Base-by-base conservation (phyloP, 2,797 vertebrate species). In the Sebastes diploproa region DNA sequence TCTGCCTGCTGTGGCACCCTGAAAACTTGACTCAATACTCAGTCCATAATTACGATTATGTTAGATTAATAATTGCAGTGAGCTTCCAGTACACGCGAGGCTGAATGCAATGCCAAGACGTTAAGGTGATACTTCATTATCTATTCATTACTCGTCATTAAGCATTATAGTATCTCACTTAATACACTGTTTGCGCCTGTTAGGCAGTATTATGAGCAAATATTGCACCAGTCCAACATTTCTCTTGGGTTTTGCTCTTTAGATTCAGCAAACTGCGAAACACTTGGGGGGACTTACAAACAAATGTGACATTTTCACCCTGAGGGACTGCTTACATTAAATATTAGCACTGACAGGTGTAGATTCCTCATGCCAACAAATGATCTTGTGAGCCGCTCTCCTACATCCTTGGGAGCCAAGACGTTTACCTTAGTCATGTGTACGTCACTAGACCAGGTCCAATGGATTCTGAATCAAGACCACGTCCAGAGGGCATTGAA, bases 31-130 rank as follows among this genome's bases (percentile, higher is more conserved):
- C 86, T 94, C 88, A 92, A 87, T 93, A 86, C 75, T 90, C 83
- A 62, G 89, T 90, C 73, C 76, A 77, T 91, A 94, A 94, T 93
- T 91, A 90, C 55, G 78, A 91, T 93, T 89, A 91, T 67, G 59
- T 90, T 80, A 89, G 86, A 94, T 93, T 91, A 93, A 93, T 94
- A 95, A 93, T 89, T 91, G 84, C 62, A 72, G 70, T 82, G 78
- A 82, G 70, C 74, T 78, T 91, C 81, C 78, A 83, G 72, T 71
- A 71, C 86, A 75, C 61, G 64, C 68, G 30, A 84, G 79, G 85
- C 84, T 82, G 77, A 91, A 83, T 46, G 76, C 67, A 65, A 62
- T 76, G 70, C 63, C 79, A 77, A 54, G 84, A 82, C n/a, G 6
- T 62, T 56, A 73, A 89, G 81, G 84, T 84, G 69, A 83, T 86